Evolutionary conservation across 1,140 invertebrate genomes (phyloP).

Genomic region (Zaprionus taronus): DNA sequence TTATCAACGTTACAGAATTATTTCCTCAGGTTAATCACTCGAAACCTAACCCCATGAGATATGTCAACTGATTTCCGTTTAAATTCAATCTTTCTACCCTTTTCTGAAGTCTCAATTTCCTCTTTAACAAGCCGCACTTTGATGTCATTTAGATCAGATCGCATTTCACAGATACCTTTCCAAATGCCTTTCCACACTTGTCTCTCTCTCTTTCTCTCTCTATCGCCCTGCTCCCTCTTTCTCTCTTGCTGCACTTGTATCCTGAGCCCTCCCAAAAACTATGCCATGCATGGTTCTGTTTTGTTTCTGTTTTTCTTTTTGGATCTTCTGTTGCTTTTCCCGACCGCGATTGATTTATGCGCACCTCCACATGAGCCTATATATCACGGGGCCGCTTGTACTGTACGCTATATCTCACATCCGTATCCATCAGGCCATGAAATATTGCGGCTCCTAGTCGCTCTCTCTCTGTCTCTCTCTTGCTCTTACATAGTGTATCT

Average conservation of each 20-base stretch:
- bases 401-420: constrained; percentile 56
- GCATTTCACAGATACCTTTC: constrained; percentile 8
- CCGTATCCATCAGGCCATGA: constrained; percentile 76
- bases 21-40: not conserved
- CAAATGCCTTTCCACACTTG: constrained; percentile 14
- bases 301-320: constrained; percentile 9
- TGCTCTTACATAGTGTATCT: not conserved
- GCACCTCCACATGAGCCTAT: constrained; percentile 65
- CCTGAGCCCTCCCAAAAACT: constrained; percentile 33
- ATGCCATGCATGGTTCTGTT: constrained; percentile 15
- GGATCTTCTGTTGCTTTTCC: constrained; percentile 18
- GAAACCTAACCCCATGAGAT: not conserved
- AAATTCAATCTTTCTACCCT: not conserved
- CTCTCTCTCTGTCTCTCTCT: not conserved
- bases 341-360: constrained; percentile 67
- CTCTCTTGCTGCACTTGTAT: constrained; percentile 27
- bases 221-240: not conserved
- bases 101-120: constrained; percentile 14
- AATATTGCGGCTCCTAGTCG: constrained; percentile 60
- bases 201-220: not conserved
- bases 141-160: constrained; percentile 32
- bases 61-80: not conserved
- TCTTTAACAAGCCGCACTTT: constrained; percentile 24
- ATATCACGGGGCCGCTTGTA: constrained; percentile 58
- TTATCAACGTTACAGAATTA: too few relatives aligned